phyloP scores from a whole-genome alignment of 1,140 invertebrate species.

The Sminthurides bifidus region DNA sequence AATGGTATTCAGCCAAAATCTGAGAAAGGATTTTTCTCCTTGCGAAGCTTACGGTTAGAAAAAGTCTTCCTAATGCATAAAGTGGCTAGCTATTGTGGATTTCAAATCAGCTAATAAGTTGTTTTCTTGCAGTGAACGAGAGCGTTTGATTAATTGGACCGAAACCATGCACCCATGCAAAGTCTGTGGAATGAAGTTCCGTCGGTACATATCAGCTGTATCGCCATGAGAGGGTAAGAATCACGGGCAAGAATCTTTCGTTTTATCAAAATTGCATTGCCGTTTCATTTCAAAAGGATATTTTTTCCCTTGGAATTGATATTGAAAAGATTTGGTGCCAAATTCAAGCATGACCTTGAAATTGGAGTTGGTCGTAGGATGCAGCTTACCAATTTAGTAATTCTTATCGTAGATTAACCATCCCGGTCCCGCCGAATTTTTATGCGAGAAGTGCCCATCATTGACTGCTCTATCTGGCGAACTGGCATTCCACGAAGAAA shows the following conservation, averaged over 20 bases:
- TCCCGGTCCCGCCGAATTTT: neutral
- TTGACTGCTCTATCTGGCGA: conserved; percentile 1
- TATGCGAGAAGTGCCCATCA: conserved; percentile 8
- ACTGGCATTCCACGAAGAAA: neutral
- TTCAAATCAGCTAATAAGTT: no score
- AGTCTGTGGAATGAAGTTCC: conserved; percentile 6
- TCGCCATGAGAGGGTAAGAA: neutral
- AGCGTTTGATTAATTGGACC: neutral
- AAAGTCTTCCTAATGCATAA: no score
- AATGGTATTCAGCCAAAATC: neutral
- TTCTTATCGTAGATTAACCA: conserved; percentile 4
- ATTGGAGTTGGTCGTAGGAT: no score
- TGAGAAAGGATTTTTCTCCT: conserved; percentile 5
- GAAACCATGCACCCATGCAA: conserved; percentile 3
- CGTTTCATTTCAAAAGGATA: neutral
- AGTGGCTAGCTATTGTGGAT: no score
- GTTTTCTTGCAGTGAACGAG: neutral
- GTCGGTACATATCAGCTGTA: neutral
- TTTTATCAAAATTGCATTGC: neutral
- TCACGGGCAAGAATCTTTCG: neutral
- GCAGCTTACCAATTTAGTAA: no score
- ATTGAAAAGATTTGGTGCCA: no score
- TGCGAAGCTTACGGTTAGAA: no score
- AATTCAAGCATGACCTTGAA: no score
- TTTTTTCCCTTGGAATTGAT: no score